Percentiles rank a stretch among this genome's conserved stretches.
Conservation (phyloP, 2,113 vertebrate species). For the Benitochromis conjunctus region DNA sequence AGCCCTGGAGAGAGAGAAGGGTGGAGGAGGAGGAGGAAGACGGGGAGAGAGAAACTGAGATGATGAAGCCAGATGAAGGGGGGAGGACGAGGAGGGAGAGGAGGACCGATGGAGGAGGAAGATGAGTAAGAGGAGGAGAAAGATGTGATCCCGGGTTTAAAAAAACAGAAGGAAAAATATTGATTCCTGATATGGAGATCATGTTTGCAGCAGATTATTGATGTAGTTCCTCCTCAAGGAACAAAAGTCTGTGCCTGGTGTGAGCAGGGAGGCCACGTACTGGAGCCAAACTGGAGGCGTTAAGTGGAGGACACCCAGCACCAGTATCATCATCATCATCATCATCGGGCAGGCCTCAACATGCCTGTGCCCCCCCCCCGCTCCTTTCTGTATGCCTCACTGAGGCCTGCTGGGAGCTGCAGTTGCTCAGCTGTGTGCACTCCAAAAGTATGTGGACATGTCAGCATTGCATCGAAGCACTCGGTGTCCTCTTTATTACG, state of each 20-base stretch:
- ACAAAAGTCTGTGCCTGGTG: neutral
- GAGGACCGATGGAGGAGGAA: neutral
- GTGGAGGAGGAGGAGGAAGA: neutral
- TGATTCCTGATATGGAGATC: constrained; percentile 15
- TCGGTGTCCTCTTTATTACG: neutral
- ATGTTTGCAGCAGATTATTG: neutral
- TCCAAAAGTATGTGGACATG: neutral
- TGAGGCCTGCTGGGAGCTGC: neutral
- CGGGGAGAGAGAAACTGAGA: neutral
- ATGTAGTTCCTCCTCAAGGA: neutral
- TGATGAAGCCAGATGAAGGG: neutral
- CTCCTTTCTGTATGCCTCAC: neutral
- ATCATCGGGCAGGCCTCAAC: neutral
- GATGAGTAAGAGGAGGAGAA: neutral
- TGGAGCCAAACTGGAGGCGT: neutral
- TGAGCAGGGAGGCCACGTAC: neutral
- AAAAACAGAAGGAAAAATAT: neutral
- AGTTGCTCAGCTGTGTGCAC: neutral
- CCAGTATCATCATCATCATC: neutral
- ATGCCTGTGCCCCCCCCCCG: neutral
- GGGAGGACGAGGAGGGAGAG: neutral
- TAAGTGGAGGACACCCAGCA: neutral
- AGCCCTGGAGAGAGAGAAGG: constrained; percentile 7
- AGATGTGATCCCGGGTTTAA: neutral
- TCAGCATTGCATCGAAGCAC: neutral